Evolutionary conservation across 2,888 invertebrate genomes (phyloP), one percentile per base, ranked within the genome.

Genomic region (Luperina nickerlii): DNA sequence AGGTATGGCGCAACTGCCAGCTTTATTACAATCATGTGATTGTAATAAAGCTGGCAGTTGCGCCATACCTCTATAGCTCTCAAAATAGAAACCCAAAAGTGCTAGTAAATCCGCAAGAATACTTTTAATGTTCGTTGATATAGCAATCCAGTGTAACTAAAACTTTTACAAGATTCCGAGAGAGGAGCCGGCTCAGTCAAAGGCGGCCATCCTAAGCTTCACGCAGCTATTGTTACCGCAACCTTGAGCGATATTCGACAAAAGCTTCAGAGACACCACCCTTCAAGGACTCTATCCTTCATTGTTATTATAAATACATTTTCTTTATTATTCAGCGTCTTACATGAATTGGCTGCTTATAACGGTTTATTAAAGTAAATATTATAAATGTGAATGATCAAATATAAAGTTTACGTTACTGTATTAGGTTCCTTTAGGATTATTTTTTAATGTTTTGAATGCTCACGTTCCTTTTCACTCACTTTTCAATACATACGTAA

Each of bases 61-160:
- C 57, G 81, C 75, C 78, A 87, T 89, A 87, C 67, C 76, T 80
- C 81, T 83, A 88, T 86, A 84, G 82, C 83, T 78, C 81, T 86
- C 77, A 68, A 85, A 88, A 89, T 89, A 85, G 78, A 88, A 86
- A 77, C 76, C 78, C 70, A 68, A 85, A 89, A 88, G 73, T 69
- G 62, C 75, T 82, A 84, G 81, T 85, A 88, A 88, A 88, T 85
- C 75, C 78, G 77, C 80, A 74, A 48, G 78, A 74, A 83, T 81
- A 76, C 67, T 84, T 82, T 82, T 66, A 80, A 63, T 77, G 76
- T 78, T 84, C 69, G 77, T 79, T 72, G 75, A 83, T 86, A 83
- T 79, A 82, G 74, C 76, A 84, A 86, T 86, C 76, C 83, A 87
- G 90, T 90, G 89, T 87, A 82, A 87, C 79, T 82, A 88, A 80